A percentile compares a stretch with the other conserved stretches of the same genome.
These are phyloP conservation scores for Psephotus haematonotus DNA, from an alignment of 2,113 vertebrate species.

Conservation along the genomic window DNA sequence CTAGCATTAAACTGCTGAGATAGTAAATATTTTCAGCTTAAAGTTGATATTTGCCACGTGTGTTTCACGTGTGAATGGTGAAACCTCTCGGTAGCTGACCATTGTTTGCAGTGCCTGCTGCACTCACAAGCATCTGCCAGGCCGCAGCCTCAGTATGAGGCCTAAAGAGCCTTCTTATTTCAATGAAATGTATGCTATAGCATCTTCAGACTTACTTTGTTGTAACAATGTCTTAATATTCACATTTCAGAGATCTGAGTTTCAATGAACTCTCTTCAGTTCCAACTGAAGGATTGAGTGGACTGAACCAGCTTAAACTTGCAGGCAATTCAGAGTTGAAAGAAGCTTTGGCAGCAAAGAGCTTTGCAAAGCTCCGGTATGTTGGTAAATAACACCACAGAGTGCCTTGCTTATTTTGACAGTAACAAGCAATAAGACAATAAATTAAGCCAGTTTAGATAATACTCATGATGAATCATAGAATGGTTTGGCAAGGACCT, in stretches of 20 bases:
- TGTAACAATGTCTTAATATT: neutral
- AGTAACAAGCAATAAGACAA: neutral
- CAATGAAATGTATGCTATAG: neutral
- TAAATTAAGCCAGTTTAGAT: neutral
- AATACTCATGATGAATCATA: neutral
- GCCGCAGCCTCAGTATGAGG: neutral
- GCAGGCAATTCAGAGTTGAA: conserved; percentile 89
- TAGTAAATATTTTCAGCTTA: neutral
- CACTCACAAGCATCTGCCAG: neutral
- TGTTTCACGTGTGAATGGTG: neutral
- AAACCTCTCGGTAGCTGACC: neutral
- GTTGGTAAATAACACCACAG: neutral
- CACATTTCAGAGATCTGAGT: conserved; percentile 87
- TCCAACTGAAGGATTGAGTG: conserved; percentile 83
- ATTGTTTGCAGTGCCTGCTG: neutral
- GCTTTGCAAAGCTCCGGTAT: conserved; percentile 89
- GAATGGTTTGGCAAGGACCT: neutral
- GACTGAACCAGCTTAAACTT: conserved; percentile 91
- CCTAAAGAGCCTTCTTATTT: neutral
- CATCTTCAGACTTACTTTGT: neutral
- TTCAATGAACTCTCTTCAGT: conserved; percentile 86
- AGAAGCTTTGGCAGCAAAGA: conserved; percentile 83
- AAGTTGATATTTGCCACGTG: neutral
- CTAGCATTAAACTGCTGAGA: neutral
- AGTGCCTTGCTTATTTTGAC: neutral